Evolutionary conservation across 2,797 vertebrate species (phyloP).

Genomic region (Esox lucius): DNA sequence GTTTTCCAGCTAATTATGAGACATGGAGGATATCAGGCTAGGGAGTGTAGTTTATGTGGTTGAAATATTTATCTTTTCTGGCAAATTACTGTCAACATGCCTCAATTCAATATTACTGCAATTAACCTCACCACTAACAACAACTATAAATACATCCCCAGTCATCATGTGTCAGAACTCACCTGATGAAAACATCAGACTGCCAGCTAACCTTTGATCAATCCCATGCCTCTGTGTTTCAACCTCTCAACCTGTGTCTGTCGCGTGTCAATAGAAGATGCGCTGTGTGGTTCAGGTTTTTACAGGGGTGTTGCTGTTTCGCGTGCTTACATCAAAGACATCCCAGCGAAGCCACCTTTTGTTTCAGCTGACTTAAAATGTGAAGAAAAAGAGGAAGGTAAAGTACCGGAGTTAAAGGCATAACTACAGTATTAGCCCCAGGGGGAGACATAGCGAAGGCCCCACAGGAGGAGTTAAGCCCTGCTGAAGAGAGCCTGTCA

Average conservation of each 20-base stretch:
- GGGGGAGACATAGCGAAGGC: constrained; percentile 46
- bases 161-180: constrained; percentile 51
- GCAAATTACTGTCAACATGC: background rate
- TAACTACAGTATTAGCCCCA: constrained; percentile 51
- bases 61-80: background rate
- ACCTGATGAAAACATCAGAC: constrained; percentile 33
- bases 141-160: background rate
- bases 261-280: constrained; percentile 59
- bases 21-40: background rate
- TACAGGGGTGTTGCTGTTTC: constrained; percentile 34
- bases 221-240: constrained; percentile 38
- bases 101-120: background rate
- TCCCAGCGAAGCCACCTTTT: constrained; percentile 26
- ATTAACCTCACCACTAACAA: constrained; percentile 6
- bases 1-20: constrained; percentile 16
- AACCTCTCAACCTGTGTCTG: constrained; percentile 40
- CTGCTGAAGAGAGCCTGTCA: constrained; percentile 66
- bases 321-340: constrained; percentile 51
- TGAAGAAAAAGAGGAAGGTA: constrained; percentile 14
- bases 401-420: constrained; percentile 56
- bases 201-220: constrained; percentile 53
- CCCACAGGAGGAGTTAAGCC: constrained; percentile 74
- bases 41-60: background rate
- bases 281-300: constrained; percentile 15
- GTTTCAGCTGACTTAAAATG: constrained; percentile 32